Evolutionary conservation across 2,113 vertebrate genomes (phyloP), one percentile per base, ranked within the genome.

Genomic region (Rhinolophus sinicus): DNA sequence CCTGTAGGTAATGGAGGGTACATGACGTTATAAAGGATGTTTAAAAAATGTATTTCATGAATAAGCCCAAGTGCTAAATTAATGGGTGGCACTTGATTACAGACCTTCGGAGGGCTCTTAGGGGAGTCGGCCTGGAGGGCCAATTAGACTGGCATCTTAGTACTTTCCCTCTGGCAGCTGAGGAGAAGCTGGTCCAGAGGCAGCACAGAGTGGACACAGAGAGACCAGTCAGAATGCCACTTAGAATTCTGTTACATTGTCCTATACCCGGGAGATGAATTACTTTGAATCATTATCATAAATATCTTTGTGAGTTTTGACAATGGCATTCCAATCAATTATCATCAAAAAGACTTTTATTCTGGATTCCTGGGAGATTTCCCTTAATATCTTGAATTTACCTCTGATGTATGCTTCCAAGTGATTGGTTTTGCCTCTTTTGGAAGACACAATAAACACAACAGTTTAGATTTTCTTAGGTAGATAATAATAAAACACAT

Each of bases 271-370:
- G 72, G 38, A 78, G n/a, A 2, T 60, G n/a, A 40, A 52, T 83
- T 72, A 44, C 26, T 76, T 85, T 18, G 21, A 13, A 28, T 75
- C 15, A n/a, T 78, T n/a, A 6, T n/a, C 92, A 47, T 95, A 78
- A 85, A 65, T 11, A 50, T 60, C 52, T 50, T 44, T 35, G 6
- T 75, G 26, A 80, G 62, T 73, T 72, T 72, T 72, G 15, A 85
- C 28, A 78, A 44, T 38, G 40, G 50, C 64, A 80, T 50, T 80
- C 15, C 11, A 38, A 92, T 96, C 75, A 56, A 58, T 65, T 94
- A 56, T 47, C 16, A 62, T 65, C 83, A 52, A 87, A 28, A 60
- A 21, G 64, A 62, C 52, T 56, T 86, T 75, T 54, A 40, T 33
- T 54, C 16, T 76, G 52, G 47, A 35, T 26, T 93, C 22, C 21